A percentile compares a stretch with the other conserved stretches of the same genome.
Conservation (phyloP, 2,113 vertebrate genomes). For the Trogon melanurus region DNA sequence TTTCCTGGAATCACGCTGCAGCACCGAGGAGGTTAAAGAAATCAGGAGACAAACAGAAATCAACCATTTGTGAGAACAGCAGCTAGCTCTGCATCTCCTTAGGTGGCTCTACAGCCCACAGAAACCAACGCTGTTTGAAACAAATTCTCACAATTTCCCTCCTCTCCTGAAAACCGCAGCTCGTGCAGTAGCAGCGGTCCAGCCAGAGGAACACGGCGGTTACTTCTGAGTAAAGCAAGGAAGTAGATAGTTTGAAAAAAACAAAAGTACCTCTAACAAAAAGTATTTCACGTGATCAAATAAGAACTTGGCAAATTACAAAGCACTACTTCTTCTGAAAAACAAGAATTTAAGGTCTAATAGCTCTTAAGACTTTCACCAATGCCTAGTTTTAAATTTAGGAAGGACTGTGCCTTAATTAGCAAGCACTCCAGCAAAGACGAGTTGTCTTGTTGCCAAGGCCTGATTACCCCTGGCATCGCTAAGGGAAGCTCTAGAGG, state of each 20-base stretch:
- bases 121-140: background rate
- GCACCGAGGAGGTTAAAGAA: background rate
- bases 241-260: background rate
- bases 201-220: background rate
- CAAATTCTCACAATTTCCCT: background rate
- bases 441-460: background rate
- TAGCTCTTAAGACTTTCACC: background rate
- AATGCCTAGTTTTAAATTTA: background rate
- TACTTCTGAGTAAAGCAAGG: background rate
- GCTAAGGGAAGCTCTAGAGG: background rate
- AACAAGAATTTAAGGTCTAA: background rate
- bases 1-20: slow-evolving; percentile 1
- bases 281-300: background rate
- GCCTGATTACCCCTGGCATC: background rate
- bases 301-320: background rate
- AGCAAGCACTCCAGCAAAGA: background rate
- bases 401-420: background rate
- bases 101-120: background rate
- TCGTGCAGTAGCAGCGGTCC: background rate
- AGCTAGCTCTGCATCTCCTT: background rate
- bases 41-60: background rate
- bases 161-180: background rate
- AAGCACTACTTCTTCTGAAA: background rate
- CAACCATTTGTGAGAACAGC: background rate
- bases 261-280: background rate